Percentiles rank a stretch among this genome's conserved stretches.
Evolutionary conservation across 53 echinoderm and acorn worm genomes (phyloP).

Genomic region (Luidia sarsii): DNA sequence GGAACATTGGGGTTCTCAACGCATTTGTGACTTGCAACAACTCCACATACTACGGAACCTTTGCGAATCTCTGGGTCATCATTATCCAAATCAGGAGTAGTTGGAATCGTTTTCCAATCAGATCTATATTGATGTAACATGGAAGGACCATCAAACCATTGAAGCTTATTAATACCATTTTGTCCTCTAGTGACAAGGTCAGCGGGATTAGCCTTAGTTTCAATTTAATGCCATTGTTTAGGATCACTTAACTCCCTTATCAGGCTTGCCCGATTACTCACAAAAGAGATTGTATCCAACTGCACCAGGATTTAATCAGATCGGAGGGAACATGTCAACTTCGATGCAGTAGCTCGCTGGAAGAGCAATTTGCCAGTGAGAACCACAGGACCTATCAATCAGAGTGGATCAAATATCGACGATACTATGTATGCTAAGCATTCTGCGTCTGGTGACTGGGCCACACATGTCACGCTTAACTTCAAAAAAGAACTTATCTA

Average conservation of each 20-base stretch:
- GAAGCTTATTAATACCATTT: neutral
- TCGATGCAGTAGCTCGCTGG: conserved; percentile 9
- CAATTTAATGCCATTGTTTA: neutral
- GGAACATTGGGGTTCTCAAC: too few species aligned
- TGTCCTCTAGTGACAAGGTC: neutral
- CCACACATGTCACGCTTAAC: neutral
- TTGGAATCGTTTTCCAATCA: too few species aligned
- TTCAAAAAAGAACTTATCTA: too few species aligned
- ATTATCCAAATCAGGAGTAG: neutral
- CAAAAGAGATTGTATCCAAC: conserved; percentile 20
- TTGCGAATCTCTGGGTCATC: too few species aligned
- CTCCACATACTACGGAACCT: too few species aligned
- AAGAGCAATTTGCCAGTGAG: neutral
- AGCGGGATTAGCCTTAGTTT: neutral
- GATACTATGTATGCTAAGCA: neutral
- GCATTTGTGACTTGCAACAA: too few species aligned
- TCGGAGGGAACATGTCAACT: conserved; percentile 4
- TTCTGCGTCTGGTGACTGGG: neutral
- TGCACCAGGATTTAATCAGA: neutral
- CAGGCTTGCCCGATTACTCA: neutral
- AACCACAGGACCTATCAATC: conserved; percentile 12
- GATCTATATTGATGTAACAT: neutral
- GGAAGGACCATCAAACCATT: neutral
- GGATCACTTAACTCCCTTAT: neutral
- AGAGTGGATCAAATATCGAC: conserved; percentile 17